Percentiles rank a stretch among this genome's conserved stretches.
These are phyloP conservation scores for Emydura subglobosa DNA, from an alignment of 2,113 vertebrate genomes.

Conservation along the genomic window DNA sequence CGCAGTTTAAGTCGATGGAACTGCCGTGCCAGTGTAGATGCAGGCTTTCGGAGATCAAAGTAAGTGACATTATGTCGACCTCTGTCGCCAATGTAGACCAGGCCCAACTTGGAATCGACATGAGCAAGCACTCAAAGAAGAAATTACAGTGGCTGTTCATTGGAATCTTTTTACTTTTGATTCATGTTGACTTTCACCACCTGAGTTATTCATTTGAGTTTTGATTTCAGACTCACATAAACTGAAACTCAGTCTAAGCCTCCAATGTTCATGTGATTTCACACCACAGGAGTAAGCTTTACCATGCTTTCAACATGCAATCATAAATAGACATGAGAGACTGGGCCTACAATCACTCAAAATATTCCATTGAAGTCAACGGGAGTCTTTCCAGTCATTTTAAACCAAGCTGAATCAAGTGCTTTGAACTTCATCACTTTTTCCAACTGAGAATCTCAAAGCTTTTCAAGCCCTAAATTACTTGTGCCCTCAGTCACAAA, in stretches of 20 bases:
- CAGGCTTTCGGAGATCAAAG: no score
- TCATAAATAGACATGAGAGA: neutral
- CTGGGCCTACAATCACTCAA: neutral
- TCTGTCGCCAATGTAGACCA: no score
- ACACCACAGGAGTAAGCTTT: neutral
- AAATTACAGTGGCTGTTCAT: neutral
- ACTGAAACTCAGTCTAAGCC: neutral
- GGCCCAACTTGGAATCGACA: no score
- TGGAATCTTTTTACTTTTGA: neutral
- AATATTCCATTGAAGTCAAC: neutral
- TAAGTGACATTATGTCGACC: no score
- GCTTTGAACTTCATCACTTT: neutral
- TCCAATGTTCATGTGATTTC: neutral
- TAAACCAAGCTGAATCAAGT: neutral
- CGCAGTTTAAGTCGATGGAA: no score
- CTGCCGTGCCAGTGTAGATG: no score
- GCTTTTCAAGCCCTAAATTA: neutral
- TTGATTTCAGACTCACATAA: neutral
- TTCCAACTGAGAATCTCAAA: neutral
- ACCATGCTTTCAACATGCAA: neutral
- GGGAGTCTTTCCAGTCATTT: neutral
- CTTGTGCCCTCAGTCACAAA: rapidly evolving
- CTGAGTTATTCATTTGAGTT: neutral
- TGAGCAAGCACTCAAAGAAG: neutral
- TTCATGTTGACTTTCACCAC: neutral